Evolutionary conservation across 2,888 invertebrate genomes (phyloP).

Genomic region (Caprella mutica): DNA sequence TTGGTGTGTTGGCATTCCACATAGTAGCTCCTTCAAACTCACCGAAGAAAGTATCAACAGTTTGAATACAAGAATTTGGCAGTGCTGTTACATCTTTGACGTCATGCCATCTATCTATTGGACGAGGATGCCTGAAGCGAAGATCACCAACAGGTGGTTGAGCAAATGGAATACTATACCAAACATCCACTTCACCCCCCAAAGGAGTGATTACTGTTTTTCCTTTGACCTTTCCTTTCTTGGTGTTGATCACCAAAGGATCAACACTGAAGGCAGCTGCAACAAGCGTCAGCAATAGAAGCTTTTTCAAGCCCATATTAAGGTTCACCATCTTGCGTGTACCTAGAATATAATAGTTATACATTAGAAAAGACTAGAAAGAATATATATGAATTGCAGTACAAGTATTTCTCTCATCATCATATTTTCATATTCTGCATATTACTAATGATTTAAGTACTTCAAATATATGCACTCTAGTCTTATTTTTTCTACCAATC

Average conservation of each 20-base stretch:
- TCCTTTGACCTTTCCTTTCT: constrained; percentile 60
- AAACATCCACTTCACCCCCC: constrained; percentile 61
- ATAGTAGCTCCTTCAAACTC: constrained; percentile 69
- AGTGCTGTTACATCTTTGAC: constrained; percentile 67
- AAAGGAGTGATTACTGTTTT: constrained; percentile 60
- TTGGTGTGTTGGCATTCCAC: constrained; percentile 90
- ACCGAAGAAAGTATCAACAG: constrained; percentile 76
- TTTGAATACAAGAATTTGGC: constrained; percentile 84
- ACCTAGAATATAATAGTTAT: too few relatives aligned
- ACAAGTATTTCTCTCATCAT: too few relatives aligned
- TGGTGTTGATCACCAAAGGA: constrained; percentile 57
- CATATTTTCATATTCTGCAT: too few relatives aligned
- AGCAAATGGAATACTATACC: constrained; percentile 49
- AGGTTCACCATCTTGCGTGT: too few relatives aligned
- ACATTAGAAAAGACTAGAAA: too few relatives aligned
- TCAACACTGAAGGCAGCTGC: too few relatives aligned
- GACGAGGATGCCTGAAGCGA: constrained; percentile 75
- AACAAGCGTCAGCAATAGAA: too few relatives aligned
- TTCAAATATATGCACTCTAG: too few relatives aligned
- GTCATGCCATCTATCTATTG: constrained; percentile 62
- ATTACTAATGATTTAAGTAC: too few relatives aligned
- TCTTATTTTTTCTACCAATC: too few relatives aligned
- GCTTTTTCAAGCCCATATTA: too few relatives aligned
- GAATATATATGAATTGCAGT: too few relatives aligned
- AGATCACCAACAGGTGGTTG: constrained; percentile 46